phyloP scores from a whole-genome alignment of 2,888 invertebrate genomes.

The Rhingia rostrata region DNA sequence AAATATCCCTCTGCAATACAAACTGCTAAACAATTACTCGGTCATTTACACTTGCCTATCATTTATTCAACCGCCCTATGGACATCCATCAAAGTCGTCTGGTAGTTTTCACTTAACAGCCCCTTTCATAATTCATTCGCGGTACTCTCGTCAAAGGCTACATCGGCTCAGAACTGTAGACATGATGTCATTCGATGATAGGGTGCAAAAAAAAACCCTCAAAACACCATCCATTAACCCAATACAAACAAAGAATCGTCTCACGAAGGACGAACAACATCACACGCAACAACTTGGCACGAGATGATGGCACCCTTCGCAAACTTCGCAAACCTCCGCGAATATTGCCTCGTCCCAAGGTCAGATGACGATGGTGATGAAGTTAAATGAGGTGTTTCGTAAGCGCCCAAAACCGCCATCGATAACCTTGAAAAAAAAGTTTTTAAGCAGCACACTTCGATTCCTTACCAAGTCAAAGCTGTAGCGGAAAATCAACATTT shows the following conservation, averaged over 20 bases:
- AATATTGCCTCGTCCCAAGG: constrained; percentile 41
- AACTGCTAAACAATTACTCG: neutral
- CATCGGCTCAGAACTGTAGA: neutral
- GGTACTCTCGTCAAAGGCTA: neutral
- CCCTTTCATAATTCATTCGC: constrained; percentile 32
- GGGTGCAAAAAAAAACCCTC: neutral
- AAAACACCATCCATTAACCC: constrained; percentile 26
- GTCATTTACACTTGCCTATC: neutral
- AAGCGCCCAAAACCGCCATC: constrained; percentile 7
- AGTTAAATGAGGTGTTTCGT: too few species aligned
- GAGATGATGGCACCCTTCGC: neutral
- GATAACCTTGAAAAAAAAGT: constrained; percentile 2
- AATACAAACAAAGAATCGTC: neutral
- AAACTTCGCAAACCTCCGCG: constrained; percentile 2
- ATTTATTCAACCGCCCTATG: constrained; percentile 7
- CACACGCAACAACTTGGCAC: neutral
- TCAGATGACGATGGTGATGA: constrained; percentile 41
- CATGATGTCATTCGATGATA: neutral
- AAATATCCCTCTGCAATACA: too few species aligned
- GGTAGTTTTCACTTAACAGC: constrained; percentile 2
- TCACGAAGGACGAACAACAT: neutral
- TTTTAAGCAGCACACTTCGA: constrained; percentile 24
- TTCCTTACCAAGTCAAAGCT: neutral
- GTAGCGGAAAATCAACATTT: constrained; percentile 63
- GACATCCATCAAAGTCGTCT: constrained; percentile 50